A percentile compares a stretch with the other conserved stretches of the same genome.
phyloP scores from a whole-genome alignment of 2,113 vertebrate genomes.

The Phalacrocorax aristotelis region DNA sequence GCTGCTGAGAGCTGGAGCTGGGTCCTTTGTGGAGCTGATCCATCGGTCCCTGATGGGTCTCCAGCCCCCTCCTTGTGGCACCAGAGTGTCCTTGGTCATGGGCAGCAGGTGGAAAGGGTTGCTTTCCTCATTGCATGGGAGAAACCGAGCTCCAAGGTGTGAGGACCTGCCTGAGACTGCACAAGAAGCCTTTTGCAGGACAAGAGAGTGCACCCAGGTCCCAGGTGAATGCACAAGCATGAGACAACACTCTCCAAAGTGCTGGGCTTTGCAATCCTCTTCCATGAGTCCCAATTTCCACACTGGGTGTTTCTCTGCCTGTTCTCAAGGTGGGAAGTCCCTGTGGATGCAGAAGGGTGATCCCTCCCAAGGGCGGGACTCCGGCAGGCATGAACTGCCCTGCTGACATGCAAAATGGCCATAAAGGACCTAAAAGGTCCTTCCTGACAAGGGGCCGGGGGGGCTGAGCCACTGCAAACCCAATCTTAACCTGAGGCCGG shows the following conservation, averaged over 20 bases:
- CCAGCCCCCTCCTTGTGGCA: neutral
- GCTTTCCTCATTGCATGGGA: neutral
- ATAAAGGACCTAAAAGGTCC: neutral
- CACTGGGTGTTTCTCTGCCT: neutral
- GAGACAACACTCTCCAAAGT: neutral
- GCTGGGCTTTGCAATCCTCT: neutral
- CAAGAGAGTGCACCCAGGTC: neutral
- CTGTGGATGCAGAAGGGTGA: rapidly evolving
- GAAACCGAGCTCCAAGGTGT: neutral
- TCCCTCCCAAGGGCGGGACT: neutral
- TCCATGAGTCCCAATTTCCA: rapidly evolving
- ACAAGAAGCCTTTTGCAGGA: neutral
- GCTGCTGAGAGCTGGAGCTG: neutral
- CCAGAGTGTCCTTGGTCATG: rapidly evolving
- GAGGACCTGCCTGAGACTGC: neutral
- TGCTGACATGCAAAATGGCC: neutral
- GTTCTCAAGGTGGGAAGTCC: neutral
- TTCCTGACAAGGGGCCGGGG: neutral
- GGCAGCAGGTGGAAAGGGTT: neutral
- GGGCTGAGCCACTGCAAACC: neutral
- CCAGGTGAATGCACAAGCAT: rapidly evolving
- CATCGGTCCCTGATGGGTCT: rapidly evolving
- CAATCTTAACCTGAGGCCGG: neutral
- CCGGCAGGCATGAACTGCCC: rapidly evolving
- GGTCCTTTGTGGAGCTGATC: neutral